A percentile compares a stretch with the other conserved stretches of the same genome.
Conservation (phyloP, 2,797 vertebrate species). For the Muscicapa comitata region DNA sequence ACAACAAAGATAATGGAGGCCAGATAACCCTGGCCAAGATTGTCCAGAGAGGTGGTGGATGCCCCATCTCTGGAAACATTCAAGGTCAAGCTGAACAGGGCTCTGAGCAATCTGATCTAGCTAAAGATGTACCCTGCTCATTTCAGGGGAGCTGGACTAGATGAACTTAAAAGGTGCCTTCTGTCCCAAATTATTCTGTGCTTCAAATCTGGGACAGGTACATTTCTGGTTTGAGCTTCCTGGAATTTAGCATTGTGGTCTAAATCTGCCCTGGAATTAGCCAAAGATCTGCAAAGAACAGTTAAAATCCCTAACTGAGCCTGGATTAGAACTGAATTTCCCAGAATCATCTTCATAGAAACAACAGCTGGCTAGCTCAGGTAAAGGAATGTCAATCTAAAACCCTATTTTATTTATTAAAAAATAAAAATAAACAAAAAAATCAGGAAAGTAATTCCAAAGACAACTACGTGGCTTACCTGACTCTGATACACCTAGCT, state of each 20-base stretch:
- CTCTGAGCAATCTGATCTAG: background rate
- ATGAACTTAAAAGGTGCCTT: background rate
- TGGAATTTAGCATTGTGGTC: background rate
- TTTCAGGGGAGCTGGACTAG: background rate
- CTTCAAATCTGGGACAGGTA: background rate
- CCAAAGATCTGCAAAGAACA: background rate
- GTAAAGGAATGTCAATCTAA: constrained; percentile 12
- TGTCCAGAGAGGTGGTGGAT: background rate
- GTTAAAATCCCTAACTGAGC: constrained; percentile 16
- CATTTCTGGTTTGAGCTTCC: background rate
- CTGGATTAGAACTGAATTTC: constrained; percentile 29
- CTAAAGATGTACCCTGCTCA: background rate
- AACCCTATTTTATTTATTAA: background rate
- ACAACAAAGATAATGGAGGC: background rate
- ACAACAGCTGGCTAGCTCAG: background rate
- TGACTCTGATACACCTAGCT: background rate
- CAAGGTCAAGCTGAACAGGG: background rate
- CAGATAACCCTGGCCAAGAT: background rate
- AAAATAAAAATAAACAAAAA: background rate
- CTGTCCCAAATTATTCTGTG: background rate
- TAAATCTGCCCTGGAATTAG: constrained; percentile 29
- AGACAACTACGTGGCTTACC: background rate
- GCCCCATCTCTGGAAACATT: background rate
- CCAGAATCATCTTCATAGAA: constrained; percentile 16
- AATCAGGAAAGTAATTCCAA: constrained; percentile 11